Conservation (phyloP, 2,797 vertebrate species). For the Emys orbicularis region DNA sequence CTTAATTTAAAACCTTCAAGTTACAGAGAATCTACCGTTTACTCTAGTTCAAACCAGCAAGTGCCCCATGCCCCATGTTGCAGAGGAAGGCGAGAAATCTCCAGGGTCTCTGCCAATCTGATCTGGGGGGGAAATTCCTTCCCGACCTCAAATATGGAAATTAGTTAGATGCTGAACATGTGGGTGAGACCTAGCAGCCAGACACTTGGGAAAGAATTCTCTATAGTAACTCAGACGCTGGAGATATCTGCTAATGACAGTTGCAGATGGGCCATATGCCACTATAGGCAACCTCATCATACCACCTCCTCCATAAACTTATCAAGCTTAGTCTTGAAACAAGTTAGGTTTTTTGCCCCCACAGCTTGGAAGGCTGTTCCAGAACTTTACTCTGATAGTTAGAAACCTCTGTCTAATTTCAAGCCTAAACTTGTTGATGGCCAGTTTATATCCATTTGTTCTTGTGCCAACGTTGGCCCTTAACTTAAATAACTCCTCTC, state of each 20-base stretch:
- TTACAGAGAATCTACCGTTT: not conserved
- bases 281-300: not conserved
- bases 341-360: too few species aligned
- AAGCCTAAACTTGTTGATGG: too few species aligned
- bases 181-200: not conserved
- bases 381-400: too few species aligned
- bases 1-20: not conserved
- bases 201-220: not conserved
- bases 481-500: not conserved
- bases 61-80: not conserved
- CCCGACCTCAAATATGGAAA: not conserved
- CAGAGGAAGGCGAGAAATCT: too few species aligned
- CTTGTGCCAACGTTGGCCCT: not conserved
- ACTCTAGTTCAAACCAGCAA: not conserved
- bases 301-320: not conserved
- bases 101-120: not conserved
- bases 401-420: too few species aligned
- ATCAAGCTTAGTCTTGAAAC: not conserved
- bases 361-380: too few species aligned
- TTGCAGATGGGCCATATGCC: not conserved
- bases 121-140: not conserved
- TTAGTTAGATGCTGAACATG: not conserved
- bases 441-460: not conserved
- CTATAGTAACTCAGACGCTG: not conserved
- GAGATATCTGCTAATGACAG: not conserved